phyloP scores from a whole-genome alignment of 2,888 invertebrate species.

The Temnothorax unifasciatus region DNA sequence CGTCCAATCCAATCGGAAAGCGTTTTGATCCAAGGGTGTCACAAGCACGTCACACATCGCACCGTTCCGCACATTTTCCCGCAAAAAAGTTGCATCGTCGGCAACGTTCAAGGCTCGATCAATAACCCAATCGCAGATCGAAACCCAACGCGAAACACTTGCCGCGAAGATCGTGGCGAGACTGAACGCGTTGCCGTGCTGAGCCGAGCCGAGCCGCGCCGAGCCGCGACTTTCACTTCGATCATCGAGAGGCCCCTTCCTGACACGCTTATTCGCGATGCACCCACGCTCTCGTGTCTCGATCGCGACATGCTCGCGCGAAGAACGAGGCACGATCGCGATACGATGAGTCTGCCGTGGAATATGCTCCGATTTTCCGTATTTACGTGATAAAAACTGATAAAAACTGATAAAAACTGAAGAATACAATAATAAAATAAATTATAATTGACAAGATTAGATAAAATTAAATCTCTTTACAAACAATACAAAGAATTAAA shows the following conservation, averaged over 20 bases:
- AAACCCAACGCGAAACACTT: conserved; percentile 24
- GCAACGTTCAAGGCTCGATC: conserved; percentile 1
- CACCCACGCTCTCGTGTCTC: conserved; percentile 71
- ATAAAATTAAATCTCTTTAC: neutral
- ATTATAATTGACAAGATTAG: neutral
- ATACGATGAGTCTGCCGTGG: neutral
- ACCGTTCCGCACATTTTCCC: conserved; percentile 2
- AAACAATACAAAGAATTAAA: neutral
- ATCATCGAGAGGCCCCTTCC: conserved; percentile 65
- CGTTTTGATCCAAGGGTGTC: conserved; percentile 33
- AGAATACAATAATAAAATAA: neutral
- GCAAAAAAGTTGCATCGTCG: neutral
- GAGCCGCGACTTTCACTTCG: conserved; percentile 74
- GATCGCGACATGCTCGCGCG: conserved; percentile 59
- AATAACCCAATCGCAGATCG: neutral
- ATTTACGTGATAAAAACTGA: neutral
- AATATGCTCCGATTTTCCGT: neutral
- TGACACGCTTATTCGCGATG: conserved; percentile 63
- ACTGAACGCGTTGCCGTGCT: conserved; percentile 62
- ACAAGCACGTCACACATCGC: conserved; percentile 41
- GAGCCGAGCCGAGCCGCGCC: conserved; percentile 17
- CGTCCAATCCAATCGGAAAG: neutral
- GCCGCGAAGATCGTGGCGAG: conserved; percentile 57
- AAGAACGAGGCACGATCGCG: neutral
- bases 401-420: neutral